These are phyloP conservation scores for Lasioglossum figueresi DNA, from an alignment of 2,888 invertebrate genomes.

Conservation along the genomic window DNA sequence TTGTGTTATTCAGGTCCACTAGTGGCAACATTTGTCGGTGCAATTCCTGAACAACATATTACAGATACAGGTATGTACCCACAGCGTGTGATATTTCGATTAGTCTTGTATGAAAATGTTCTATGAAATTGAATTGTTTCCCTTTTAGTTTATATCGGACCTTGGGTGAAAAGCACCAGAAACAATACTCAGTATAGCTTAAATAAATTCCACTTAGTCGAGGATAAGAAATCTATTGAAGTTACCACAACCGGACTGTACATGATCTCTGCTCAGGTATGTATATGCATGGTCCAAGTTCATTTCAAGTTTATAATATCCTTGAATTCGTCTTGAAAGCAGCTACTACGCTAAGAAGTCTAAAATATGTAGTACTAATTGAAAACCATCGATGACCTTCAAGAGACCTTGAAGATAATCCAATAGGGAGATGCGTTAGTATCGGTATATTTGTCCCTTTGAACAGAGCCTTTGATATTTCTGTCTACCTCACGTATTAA, in stretches of 20 bases:
- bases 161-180: conserved; percentile 77
- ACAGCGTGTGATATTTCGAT: neutral
- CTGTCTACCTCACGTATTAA: neutral
- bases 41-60: conserved; percentile 78
- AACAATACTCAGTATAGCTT: conserved; percentile 77
- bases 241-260: conserved; percentile 79
- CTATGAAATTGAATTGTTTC: neutral
- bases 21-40: conserved; percentile 79
- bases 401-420: neutral
- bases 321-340: neutral
- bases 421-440: neutral
- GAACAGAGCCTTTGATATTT: neutral
- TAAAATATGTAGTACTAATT: neutral
- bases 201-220: conserved; percentile 80
- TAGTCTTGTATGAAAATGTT: neutral
- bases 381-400: neutral
- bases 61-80: conserved; percentile 76
- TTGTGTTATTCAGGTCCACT: conserved; percentile 70
- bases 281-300: neutral
- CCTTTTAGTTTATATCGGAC: conserved; percentile 76
- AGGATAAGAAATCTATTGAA: conserved; percentile 80
- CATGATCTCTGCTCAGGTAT: conserved; percentile 81
- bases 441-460: neutral
- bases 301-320: neutral
- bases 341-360: neutral